Evolutionary conservation across 1,140 invertebrate species (phyloP).

Genomic region (Helicoverpa zea): DNA sequence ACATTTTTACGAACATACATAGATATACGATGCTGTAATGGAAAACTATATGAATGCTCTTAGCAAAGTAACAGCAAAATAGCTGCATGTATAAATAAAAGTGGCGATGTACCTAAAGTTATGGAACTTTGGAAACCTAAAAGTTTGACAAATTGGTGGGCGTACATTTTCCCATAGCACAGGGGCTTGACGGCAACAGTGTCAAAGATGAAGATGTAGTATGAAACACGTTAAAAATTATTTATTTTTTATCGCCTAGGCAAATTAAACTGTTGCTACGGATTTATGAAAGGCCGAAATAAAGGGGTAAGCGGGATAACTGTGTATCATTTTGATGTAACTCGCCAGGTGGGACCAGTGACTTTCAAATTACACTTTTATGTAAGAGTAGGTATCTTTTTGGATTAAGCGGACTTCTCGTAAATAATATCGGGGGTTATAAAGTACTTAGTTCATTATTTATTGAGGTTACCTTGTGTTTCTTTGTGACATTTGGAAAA

Average conservation of each 20-base stretch:
- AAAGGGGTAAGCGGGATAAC: constrained; percentile 49
- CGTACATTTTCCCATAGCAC: too few species aligned
- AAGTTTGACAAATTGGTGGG: too few species aligned
- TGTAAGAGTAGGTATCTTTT: constrained; percentile 18
- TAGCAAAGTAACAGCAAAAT: too few species aligned
- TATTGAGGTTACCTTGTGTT: background rate
- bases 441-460: constrained; percentile 5
- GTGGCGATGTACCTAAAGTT: too few species aligned
- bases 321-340: constrained; percentile 48
- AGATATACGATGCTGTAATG: background rate
- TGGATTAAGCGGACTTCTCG: constrained; percentile 37
- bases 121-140: too few species aligned
- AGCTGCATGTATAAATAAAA: too few species aligned
- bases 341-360: constrained; percentile 42
- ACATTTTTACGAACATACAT: background rate
- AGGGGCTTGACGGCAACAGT: too few species aligned
- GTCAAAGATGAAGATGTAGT: too few species aligned
- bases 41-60: background rate
- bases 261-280: constrained; percentile 1
- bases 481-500: background rate
- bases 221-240: background rate
- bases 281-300: constrained; percentile 45
- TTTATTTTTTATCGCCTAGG: background rate
- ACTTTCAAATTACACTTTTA: constrained; percentile 50
- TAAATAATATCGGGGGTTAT: constrained; percentile 9